These are phyloP conservation scores for Lasaia peninsularis DNA, from an alignment of 1,140 invertebrate genomes.

Conservation along the genomic window DNA sequence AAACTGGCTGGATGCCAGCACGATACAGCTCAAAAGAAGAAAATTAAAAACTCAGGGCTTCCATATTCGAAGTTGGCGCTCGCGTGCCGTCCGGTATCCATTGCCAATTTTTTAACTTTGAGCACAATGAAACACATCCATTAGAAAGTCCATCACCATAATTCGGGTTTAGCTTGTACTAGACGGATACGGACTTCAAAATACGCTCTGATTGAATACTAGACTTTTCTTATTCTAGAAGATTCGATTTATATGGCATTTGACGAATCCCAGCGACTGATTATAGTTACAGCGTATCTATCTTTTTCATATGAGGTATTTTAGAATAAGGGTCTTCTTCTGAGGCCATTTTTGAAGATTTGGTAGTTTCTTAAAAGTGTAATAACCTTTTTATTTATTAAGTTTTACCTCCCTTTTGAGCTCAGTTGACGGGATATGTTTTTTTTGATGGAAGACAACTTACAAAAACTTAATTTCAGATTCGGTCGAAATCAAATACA, in stretches of 20 bases:
- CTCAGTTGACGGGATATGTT: too few species aligned
- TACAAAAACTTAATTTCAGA: too few species aligned
- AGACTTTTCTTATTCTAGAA: not conserved
- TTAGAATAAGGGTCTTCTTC: too few species aligned
- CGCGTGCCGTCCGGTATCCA: not conserved
- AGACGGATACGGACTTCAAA: not conserved
- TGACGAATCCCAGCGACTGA: too few species aligned
- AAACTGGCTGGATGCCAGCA: not conserved
- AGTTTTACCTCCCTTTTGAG: too few species aligned
- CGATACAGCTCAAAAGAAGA: conserved; percentile 5
- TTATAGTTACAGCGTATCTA: too few species aligned
- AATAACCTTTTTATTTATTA: too few species aligned
- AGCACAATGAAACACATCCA: conserved; percentile 9
- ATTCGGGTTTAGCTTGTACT: not conserved
- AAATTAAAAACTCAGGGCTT: conserved; percentile 3
- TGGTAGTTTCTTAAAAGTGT: too few species aligned
- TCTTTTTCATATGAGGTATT: too few species aligned
- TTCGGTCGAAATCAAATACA: too few species aligned
- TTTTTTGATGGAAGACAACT: too few species aligned
- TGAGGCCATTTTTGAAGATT: too few species aligned
- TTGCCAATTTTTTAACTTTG: conserved; percentile 9
- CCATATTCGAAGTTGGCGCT: conserved; percentile 4
- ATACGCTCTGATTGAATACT: not conserved
- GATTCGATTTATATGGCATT: not conserved
- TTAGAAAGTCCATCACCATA: not conserved